Base-by-base conservation (phyloP, 2,113 vertebrate species). In the Rhinolophus sinicus region DNA sequence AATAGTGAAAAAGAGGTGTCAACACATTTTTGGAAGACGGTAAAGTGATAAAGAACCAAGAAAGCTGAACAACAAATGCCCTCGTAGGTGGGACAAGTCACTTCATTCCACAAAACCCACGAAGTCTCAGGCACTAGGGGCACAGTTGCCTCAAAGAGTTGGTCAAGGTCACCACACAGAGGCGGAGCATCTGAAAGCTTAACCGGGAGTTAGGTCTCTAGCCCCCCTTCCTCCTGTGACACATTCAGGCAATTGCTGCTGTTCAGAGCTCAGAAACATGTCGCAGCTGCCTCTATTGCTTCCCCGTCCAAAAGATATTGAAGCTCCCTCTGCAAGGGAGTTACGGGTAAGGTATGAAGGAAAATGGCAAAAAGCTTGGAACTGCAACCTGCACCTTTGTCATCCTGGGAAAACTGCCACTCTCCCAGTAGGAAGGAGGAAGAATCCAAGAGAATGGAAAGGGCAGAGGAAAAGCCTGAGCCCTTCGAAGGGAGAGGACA, bases 351-450 rank as follows among this genome's bases (percentile, higher is more conserved):
- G 38, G 19, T 3, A 70, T 6, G 26, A 67, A 19, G 16, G 75
- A 96, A 26, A 75, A 89, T 15, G 33, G 13, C 58, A 62, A 76
- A 92, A 90, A 56, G 8, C 18, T 78, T 62, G 44, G 13, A 50
- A 65, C 22, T 16, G 26, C 21, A 2, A 1, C 54, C 19, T 21
- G 15, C 28, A 30, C 52, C 76, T 81, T 26, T 72, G 13, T 12
- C 50, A 58, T 60, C 30, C 70, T 94, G 84, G 69, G 56, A 35
- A 94, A 92, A 80, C 4, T 65, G n/a, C 15, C 69, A 70, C 44
- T 35, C 58, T 52, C 69, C 22, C 78, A 83, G 78, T 33, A 95
- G 40, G 73, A 96, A 86, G 52, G 4, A 78, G 78, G 56, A 96
- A 22, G 13, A 30, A 85, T 40, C 18, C 47, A 65, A 93, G 28